phyloP scores from a whole-genome alignment of 2,113 vertebrate species.

The Diadophis punctatus region DNA sequence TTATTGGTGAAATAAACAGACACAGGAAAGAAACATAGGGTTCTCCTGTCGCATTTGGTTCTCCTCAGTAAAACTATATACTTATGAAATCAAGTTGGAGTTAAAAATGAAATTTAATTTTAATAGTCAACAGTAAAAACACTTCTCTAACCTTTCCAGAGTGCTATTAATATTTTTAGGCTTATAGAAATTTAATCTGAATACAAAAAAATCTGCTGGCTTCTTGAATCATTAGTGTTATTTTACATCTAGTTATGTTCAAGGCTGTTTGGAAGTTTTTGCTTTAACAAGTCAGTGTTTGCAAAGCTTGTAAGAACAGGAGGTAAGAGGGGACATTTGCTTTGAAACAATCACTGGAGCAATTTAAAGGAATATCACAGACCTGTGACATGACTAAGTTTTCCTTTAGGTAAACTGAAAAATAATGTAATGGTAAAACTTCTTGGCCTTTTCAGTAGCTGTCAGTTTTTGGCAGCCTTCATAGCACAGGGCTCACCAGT shows the following conservation, averaged over 20 bases:
- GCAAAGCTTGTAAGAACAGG: background rate
- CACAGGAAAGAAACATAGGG: background rate
- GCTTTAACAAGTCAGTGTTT: background rate
- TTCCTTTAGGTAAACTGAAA: background rate
- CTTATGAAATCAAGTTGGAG: background rate
- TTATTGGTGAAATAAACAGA: background rate
- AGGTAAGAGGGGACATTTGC: background rate
- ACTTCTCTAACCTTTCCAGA: background rate
- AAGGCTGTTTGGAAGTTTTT: background rate
- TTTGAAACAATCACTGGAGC: background rate
- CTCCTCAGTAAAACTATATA: background rate
- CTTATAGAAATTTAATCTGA: background rate
- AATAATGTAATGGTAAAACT: background rate
- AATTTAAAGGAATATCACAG: background rate
- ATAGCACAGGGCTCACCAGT: background rate
- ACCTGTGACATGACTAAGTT: background rate
- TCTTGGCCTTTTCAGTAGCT: background rate
- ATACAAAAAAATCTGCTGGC: background rate
- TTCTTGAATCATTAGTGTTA: background rate
- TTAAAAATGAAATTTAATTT: background rate
- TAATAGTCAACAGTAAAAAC: background rate
- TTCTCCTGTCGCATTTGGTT: background rate
- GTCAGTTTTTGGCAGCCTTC: background rate
- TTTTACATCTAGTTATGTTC: background rate
- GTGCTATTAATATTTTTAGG: background rate